Evolutionary conservation across 2,797 vertebrate species (phyloP).

Genomic region (Enteromius argenteus): DNA sequence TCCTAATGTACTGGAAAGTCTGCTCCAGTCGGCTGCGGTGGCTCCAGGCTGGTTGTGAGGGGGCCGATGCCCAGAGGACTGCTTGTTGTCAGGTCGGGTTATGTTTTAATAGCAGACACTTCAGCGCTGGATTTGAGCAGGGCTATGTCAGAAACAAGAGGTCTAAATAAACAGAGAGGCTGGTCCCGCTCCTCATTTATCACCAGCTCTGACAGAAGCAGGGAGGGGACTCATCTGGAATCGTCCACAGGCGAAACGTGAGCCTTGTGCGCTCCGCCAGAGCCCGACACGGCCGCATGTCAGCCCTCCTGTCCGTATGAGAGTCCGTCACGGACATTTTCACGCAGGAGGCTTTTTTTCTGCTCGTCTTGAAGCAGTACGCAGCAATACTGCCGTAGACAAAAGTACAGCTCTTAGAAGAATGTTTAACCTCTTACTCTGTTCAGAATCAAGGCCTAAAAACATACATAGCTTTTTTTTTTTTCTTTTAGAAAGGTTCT

Average conservation of each 20-base stretch:
- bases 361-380: background rate
- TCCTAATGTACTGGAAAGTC: slow-evolving; percentile 94
- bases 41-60: slow-evolving; percentile 63
- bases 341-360: slow-evolving; percentile 5
- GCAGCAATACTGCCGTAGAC: background rate
- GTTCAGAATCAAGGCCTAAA: background rate
- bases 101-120: slow-evolving; percentile 87
- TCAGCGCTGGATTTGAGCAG: slow-evolving; percentile 85
- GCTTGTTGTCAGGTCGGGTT: slow-evolving; percentile 88
- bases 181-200: slow-evolving; percentile 85
- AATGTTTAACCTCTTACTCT: background rate
- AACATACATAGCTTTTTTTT: background rate
- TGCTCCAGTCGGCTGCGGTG: slow-evolving; percentile 81
- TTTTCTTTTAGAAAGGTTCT: background rate
- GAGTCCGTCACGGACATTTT: slow-evolving; percentile 18
- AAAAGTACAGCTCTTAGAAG: background rate
- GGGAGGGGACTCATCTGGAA: slow-evolving; percentile 74
- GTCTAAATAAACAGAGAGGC: slow-evolving; percentile 86
- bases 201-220: slow-evolving; percentile 77
- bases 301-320: slow-evolving; percentile 4
- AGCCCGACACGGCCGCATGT: slow-evolving; percentile 47
- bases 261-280: slow-evolving; percentile 60
- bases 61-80: slow-evolving; percentile 83
- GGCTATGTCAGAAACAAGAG: slow-evolving; percentile 87
- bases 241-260: slow-evolving; percentile 59